phyloP scores from a whole-genome alignment of 2,797 vertebrate species.

The Aldrovandia affinis region DNA sequence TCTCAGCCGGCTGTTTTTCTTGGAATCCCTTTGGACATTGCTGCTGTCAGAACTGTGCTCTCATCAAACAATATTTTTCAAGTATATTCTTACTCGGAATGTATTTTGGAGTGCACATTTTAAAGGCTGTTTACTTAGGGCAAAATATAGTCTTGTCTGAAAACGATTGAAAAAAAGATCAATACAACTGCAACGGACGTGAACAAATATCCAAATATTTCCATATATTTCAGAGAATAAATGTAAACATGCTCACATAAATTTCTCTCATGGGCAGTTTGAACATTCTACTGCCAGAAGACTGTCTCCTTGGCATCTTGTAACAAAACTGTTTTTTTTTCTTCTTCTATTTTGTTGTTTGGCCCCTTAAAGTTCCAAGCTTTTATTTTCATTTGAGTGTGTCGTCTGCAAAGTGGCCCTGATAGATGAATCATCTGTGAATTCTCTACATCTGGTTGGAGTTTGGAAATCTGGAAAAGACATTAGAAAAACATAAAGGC shows the following conservation, averaged over 20 bases:
- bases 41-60: background rate
- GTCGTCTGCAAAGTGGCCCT: slow-evolving; percentile 81
- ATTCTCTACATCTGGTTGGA: slow-evolving; percentile 87
- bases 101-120: background rate
- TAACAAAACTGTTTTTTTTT: slow-evolving; percentile 65
- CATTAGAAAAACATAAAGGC: slow-evolving; percentile 62
- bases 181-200: background rate
- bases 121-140: background rate
- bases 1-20: slow-evolving; percentile 15
- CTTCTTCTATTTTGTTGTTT: slow-evolving; percentile 38
- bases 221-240: background rate
- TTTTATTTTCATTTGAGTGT: slow-evolving; percentile 62
- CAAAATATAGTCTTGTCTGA: background rate
- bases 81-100: background rate
- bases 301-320: slow-evolving; percentile 73
- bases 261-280: background rate
- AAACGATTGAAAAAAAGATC: background rate
- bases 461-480: slow-evolving; percentile 81
- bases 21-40: background rate
- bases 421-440: slow-evolving; percentile 82
- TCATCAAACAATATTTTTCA: background rate
- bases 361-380: slow-evolving; percentile 59
- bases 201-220: background rate
- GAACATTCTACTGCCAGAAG: slow-evolving; percentile 47
- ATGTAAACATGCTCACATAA: background rate